phyloP scores from a whole-genome alignment of 1,140 invertebrate genomes.

The Acromyrmex charruanus region DNA sequence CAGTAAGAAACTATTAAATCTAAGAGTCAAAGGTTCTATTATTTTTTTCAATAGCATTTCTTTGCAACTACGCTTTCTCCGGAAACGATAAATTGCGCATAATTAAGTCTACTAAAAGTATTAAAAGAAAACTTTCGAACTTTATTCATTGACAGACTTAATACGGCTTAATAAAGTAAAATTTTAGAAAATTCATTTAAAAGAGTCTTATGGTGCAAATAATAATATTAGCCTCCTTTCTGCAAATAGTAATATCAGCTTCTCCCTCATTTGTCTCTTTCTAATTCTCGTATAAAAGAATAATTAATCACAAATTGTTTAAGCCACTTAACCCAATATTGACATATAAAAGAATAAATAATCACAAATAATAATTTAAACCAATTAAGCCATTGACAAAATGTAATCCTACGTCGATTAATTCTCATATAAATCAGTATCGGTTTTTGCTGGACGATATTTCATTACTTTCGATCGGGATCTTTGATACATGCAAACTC shows the following conservation, averaged over 20 bases:
- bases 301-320: background rate
- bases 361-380: background rate
- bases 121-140: constrained; percentile 18
- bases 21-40: constrained; percentile 27
- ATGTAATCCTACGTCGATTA: background rate
- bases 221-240: background rate
- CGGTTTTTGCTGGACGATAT: background rate
- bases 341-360: background rate
- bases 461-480: background rate
- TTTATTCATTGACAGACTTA: background rate
- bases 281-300: background rate
- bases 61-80: constrained; percentile 43
- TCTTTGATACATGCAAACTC: background rate
- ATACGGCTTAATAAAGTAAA: background rate
- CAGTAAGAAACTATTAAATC: constrained; percentile 29
- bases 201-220: background rate
- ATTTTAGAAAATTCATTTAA: background rate
- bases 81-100: constrained; percentile 24
- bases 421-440: background rate
- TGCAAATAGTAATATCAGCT: background rate
- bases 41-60: constrained; percentile 19
- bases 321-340: no score
- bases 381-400: background rate
- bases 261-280: background rate
- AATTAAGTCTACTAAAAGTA: constrained; percentile 26